phyloP scores from a whole-genome alignment of 2,888 invertebrate species.

The Esperia sulphurella region DNA sequence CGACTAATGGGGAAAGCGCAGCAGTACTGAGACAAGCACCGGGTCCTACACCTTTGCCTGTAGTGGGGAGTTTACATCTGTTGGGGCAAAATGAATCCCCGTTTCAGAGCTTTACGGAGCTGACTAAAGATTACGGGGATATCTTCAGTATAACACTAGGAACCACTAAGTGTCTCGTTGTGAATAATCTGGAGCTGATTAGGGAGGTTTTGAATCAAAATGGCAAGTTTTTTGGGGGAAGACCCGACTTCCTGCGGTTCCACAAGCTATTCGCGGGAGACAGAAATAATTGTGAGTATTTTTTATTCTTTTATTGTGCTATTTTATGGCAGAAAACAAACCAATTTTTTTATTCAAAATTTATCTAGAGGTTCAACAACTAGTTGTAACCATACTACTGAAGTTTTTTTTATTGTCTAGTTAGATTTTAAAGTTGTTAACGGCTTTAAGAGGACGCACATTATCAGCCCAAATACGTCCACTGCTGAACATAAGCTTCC shows the following conservation, averaged over 20 bases:
- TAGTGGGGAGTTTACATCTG: conserved; percentile 85
- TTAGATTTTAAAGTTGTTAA: too few species aligned
- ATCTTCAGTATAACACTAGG: conserved; percentile 86
- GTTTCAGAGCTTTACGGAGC: conserved; percentile 85
- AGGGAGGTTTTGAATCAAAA: conserved; percentile 88
- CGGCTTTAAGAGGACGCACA: too few species aligned
- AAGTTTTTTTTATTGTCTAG: too few species aligned
- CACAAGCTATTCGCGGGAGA: conserved; percentile 91
- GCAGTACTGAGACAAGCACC: conserved; percentile 71
- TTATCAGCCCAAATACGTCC: too few species aligned
- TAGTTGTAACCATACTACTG: too few species aligned
- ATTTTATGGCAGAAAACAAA: background rate
- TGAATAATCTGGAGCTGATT: conserved; percentile 85
- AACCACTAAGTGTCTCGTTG: conserved; percentile 83
- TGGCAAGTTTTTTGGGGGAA: conserved; percentile 89
- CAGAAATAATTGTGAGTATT: conserved; percentile 90
- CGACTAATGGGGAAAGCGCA: conserved; percentile 38
- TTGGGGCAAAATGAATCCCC: conserved; percentile 82
- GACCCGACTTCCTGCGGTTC: conserved; percentile 90
- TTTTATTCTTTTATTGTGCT: conserved; percentile 4
- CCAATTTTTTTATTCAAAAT: too few species aligned
- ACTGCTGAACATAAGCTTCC: too few species aligned
- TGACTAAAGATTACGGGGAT: conserved; percentile 85
- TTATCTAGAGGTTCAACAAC: too few species aligned
- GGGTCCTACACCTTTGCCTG: conserved; percentile 82